phyloP scores from a whole-genome alignment of 2,113 vertebrate species.

The Elephantulus edwardii region DNA sequence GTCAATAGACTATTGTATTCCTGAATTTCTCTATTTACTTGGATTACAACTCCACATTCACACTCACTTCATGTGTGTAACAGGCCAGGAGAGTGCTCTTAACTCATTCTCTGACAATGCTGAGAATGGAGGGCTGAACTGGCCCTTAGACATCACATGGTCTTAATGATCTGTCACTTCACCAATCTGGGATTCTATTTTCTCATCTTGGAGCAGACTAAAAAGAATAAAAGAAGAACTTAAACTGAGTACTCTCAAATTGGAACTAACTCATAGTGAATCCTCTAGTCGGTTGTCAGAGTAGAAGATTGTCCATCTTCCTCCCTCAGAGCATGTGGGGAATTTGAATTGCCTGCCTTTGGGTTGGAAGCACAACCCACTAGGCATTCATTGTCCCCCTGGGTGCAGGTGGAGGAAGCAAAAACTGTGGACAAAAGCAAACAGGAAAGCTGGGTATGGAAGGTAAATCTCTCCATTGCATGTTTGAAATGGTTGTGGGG shows the following conservation, averaged over 20 bases:
- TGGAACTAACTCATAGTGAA: too few relatives aligned
- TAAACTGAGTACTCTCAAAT: background rate
- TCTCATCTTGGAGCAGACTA: background rate
- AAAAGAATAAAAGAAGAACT: background rate
- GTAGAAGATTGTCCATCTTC: too few relatives aligned
- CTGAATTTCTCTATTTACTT: background rate
- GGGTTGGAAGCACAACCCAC: too few relatives aligned
- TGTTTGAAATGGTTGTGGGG: background rate
- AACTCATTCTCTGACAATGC: background rate
- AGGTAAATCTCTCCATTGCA: background rate
- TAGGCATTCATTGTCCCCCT: background rate
- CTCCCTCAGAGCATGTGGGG: too few relatives aligned
- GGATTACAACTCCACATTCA: background rate
- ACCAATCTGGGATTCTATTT: background rate
- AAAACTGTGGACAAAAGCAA: background rate
- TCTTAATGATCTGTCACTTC: background rate
- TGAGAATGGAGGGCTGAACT: background rate
- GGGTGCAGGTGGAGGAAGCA: background rate
- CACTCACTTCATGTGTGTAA: background rate
- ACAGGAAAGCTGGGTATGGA: background rate
- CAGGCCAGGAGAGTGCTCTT: background rate
- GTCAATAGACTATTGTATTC: background rate
- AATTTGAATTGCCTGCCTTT: too few relatives aligned
- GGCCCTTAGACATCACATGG: background rate
- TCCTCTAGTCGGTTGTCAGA: too few relatives aligned